Base-by-base conservation (phyloP, 2,888 invertebrate genomes). In the Caenorhabditis sp. region DNA sequence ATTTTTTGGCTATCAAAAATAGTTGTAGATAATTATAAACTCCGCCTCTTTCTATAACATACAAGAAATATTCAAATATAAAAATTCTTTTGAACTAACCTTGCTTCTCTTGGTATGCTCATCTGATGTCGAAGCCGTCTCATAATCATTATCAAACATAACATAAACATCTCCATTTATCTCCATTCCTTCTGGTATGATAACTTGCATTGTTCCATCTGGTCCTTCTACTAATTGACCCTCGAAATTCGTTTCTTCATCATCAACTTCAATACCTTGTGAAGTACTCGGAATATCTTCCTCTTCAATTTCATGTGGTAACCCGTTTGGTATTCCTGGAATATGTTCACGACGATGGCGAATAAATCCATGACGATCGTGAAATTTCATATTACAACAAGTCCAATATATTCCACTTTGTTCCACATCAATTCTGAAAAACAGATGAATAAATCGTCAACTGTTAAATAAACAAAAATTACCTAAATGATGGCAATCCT, bases 321-420 rank as follows among this genome's bases (percentile, higher is more conserved):
- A 58, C 0, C 25, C 59, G 4, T 63, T 63, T 65, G 66, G 26
- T 17, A 20, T 23, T 3, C 62, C 36, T 21, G 73, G 73, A 63
- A 69, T 73, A 50, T 73, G 68, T 10, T 62, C 53, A 12, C 66
- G 59, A 0, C 69, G 68, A 59, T 73, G 68, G 8, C 69, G 59
- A 27, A 69, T 66, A 36, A 72, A 72, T 1, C 64, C 67, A 1
- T 38, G 58, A 21, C 76, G 64, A 63, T 83, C 78, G 50, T 38
- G 54, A 66, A 73, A 83, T 21, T 75, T 69, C 17, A 66, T 50
- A 14, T 76, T 67, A 62, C 84, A 84, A 53, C 84, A 84, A 20
- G 63, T 67, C 83, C 83, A 84, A 5, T 54, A 68, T 10, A 84
- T 74, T 38, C 67, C 67, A 5, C 67, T 76, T 54, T 76, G 60